phyloP scores from a whole-genome alignment of 2,113 vertebrate genomes.

The Indicator maculatus region DNA sequence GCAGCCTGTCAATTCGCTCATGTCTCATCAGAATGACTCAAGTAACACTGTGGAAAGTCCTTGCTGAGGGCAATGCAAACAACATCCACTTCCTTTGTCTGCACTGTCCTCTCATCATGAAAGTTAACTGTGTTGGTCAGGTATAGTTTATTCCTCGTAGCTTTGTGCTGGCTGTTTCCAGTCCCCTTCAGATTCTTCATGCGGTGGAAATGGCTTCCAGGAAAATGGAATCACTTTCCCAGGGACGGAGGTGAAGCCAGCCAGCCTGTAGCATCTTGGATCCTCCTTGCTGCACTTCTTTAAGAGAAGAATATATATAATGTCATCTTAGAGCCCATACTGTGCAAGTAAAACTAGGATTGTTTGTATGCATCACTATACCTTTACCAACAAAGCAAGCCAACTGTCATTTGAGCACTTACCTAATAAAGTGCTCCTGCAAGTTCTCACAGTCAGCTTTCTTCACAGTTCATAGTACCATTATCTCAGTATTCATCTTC shows the following conservation, averaged over 20 bases:
- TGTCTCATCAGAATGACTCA: background rate
- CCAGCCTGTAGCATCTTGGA: background rate
- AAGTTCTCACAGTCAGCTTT: background rate
- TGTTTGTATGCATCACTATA: background rate
- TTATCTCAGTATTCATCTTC: background rate
- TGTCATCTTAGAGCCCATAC: background rate
- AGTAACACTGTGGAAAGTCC: background rate
- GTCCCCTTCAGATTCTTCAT: background rate
- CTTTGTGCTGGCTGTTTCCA: background rate
- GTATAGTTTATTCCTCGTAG: background rate
- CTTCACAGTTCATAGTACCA: background rate
- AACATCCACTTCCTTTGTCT: background rate
- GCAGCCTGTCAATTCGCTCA: no score
- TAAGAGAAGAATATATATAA: background rate
- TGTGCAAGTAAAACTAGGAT: background rate
- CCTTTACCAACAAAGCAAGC: background rate
- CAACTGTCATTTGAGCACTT: background rate
- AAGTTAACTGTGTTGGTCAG: background rate
- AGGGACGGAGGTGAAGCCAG: no score
- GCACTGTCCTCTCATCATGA: background rate
- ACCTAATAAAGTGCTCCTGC: background rate
- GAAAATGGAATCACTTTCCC: background rate
- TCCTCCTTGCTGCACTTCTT: background rate
- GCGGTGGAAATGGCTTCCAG: background rate
- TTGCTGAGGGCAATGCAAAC: background rate